phyloP scores from a whole-genome alignment of 1,140 invertebrate species.

The Octopus sinensis region DNA sequence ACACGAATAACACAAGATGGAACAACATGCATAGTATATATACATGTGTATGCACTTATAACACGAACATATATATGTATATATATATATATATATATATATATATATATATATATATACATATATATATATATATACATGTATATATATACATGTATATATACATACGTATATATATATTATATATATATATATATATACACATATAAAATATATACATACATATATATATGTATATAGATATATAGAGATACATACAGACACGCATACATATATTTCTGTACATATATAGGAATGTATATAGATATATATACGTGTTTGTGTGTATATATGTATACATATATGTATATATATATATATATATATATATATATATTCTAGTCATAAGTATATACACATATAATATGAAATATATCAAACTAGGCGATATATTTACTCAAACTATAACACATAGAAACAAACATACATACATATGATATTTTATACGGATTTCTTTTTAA shows the following conservation, averaged over 20 bases:
- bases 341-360: conserved; percentile 11
- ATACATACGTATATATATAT: background rate
- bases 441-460: background rate
- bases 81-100: conserved; percentile 1
- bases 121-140: background rate
- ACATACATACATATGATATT: background rate
- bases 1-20: too few species aligned
- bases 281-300: background rate
- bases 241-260: background rate
- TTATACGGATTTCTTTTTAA: too few species aligned
- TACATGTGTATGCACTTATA: background rate
- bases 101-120: background rate
- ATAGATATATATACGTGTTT: background rate
- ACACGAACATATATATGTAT: background rate
- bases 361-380: conserved; percentile 6
- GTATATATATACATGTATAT: background rate
- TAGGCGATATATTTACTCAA: too few species aligned
- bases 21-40: too few species aligned
- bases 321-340: background rate
- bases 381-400: conserved; percentile 2
- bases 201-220: background rate
- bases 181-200: background rate
- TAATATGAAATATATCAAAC: background rate
- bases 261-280: background rate
- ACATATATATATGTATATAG: background rate